A percentile compares a stretch with the other conserved stretches of the same genome.
These are phyloP conservation scores for Ambastaia sidthimunki DNA, from an alignment of 2,797 vertebrate species.

Conservation along the genomic window DNA sequence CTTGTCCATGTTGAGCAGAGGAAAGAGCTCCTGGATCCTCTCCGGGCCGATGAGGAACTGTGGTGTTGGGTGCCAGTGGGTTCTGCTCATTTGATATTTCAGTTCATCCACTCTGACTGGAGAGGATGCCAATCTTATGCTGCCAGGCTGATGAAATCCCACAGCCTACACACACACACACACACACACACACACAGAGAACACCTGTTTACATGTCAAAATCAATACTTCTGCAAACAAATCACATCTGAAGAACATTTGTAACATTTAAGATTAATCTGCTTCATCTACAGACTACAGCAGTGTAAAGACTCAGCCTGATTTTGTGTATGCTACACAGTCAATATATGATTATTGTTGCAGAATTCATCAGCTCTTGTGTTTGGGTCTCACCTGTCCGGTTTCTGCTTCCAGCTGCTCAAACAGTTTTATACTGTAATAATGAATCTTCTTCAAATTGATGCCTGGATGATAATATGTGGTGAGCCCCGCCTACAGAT, in stretches of 20 bases:
- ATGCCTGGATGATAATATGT: constrained; percentile 98
- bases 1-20: constrained; percentile 90
- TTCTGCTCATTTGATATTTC: constrained; percentile 93
- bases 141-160: constrained; percentile 94
- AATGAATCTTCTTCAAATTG: constrained; percentile 96
- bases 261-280: too few relatives aligned
- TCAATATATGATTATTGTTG: too few relatives aligned
- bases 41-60: constrained; percentile 90
- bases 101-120: constrained; percentile 91
- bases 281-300: too few relatives aligned
- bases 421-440: constrained; percentile 93
- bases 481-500: constrained; percentile 89
- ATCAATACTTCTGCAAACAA: too few relatives aligned
- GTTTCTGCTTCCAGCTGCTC: constrained; percentile 93
- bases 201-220: too few relatives aligned
- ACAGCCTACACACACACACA: constrained; percentile 77
- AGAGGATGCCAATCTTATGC: constrained; percentile 90
- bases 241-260: too few relatives aligned
- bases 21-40: constrained; percentile 88
- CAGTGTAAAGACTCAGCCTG: too few relatives aligned
- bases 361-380: too few relatives aligned
- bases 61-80: constrained; percentile 87
- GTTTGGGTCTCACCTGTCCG: constrained; percentile 83
- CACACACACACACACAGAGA: background rate
- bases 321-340: too few relatives aligned